phyloP scores from a whole-genome alignment of 2,888 invertebrate genomes.

The Seira ritae region DNA sequence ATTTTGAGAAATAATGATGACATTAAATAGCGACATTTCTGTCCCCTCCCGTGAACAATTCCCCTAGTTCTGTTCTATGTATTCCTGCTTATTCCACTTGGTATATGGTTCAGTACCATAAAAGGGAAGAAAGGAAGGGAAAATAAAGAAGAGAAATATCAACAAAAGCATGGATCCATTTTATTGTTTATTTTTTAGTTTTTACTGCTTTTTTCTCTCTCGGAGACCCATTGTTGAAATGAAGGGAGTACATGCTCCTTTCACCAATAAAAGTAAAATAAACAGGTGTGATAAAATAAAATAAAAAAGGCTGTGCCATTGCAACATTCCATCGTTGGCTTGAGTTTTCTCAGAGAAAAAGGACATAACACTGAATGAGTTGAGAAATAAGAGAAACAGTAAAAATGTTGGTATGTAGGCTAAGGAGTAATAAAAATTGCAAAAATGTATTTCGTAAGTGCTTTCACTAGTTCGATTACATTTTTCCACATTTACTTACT shows the following conservation, averaged over 20 bases:
- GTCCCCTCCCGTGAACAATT: conserved; percentile 15
- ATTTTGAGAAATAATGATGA: conserved; percentile 53
- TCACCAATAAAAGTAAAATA: background rate
- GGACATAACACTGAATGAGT: background rate
- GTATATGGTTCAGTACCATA: too few relatives aligned
- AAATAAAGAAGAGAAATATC: background rate
- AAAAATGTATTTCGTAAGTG: conserved; percentile 20
- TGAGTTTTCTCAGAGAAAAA: background rate
- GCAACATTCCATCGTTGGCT: too few relatives aligned
- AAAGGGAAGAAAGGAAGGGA: background rate
- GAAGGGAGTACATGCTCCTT: background rate
- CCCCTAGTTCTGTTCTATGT: background rate
- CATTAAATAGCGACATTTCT: conserved; percentile 45
- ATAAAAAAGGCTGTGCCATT: background rate
- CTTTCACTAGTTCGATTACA: background rate
- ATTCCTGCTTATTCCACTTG: too few relatives aligned
- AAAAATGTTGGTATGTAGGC: background rate
- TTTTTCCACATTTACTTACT: too few relatives aligned
- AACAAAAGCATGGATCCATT: background rate
- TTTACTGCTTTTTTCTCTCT: conserved; percentile 6
- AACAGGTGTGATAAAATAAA: conserved; percentile 28
- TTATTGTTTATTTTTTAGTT: conserved; percentile 78
- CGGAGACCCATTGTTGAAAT: background rate
- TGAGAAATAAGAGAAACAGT: background rate
- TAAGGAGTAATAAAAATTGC: conserved; percentile 35